Evolutionary conservation across 1,140 invertebrate species (phyloP).

Genomic region (Drosophila mauritiana): DNA sequence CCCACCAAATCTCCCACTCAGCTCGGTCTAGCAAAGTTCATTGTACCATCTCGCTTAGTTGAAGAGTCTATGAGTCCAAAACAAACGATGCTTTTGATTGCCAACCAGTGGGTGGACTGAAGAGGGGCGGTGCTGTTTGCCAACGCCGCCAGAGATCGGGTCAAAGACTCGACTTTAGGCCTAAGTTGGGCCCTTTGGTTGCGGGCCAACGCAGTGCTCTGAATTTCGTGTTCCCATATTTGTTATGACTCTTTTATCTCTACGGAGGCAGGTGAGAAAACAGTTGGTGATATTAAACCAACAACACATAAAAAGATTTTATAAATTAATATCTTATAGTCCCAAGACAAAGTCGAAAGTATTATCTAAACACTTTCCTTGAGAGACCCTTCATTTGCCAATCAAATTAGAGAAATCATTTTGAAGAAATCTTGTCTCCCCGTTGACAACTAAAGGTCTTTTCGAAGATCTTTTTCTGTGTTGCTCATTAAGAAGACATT

Average conservation of each 20-base stretch:
- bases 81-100: constrained; percentile 79
- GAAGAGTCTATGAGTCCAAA: constrained; percentile 72
- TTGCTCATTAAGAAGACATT: constrained; percentile 29
- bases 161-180: constrained; percentile 49
- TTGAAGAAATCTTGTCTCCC: constrained; percentile 9
- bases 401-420: constrained; percentile 50
- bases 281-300: no score
- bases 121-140: constrained; percentile 22
- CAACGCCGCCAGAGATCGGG: constrained; percentile 34
- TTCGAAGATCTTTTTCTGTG: constrained; percentile 32
- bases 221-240: constrained; percentile 28
- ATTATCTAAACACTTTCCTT: constrained; percentile 8
- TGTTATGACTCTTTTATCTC: constrained; percentile 14
- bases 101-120: constrained; percentile 36
- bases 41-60: constrained; percentile 78
- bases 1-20: constrained; percentile 12
- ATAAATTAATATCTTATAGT: no score
- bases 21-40: constrained; percentile 62
- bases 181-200: constrained; percentile 13
- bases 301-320: no score
- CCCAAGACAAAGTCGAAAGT: no score
- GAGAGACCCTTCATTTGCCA: constrained; percentile 19
- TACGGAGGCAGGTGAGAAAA: background rate
- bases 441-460: constrained; percentile 19
- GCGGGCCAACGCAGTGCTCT: constrained; percentile 20